A percentile compares a stretch with the other conserved stretches of the same genome.
These are phyloP conservation scores for Palaemon carinicauda DNA, from an alignment of 1,140 invertebrate genomes.

Conservation along the genomic window DNA sequence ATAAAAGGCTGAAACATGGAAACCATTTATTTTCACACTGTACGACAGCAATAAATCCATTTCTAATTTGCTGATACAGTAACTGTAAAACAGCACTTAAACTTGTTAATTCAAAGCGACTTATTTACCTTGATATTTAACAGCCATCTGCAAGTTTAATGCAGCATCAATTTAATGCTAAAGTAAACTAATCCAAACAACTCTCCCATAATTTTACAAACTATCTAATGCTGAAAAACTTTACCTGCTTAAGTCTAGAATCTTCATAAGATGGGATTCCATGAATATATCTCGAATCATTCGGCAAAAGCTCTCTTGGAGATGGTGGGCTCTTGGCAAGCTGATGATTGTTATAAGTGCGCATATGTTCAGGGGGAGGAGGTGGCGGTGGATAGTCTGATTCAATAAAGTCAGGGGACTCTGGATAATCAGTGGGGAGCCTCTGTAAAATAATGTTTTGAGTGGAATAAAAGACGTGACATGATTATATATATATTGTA, in stretches of 20 bases:
- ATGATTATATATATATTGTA: too few species aligned
- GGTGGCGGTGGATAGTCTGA: constrained; percentile 49
- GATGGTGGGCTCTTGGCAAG: background rate
- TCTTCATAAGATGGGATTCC: constrained; percentile 30
- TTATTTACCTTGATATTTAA: too few species aligned
- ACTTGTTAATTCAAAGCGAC: too few species aligned
- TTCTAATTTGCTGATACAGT: too few species aligned
- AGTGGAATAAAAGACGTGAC: too few species aligned
- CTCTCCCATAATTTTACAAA: background rate
- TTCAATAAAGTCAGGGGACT: constrained; percentile 38
- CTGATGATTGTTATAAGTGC: constrained; percentile 30
- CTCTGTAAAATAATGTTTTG: constrained; percentile 11
- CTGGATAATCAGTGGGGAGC: constrained; percentile 38
- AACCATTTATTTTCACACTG: background rate
- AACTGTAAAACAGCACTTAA: too few species aligned
- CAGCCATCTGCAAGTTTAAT: too few species aligned
- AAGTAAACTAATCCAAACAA: too few species aligned
- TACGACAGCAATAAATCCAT: background rate
- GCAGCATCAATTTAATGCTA: too few species aligned
- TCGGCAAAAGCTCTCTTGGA: background rate
- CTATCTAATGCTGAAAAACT: background rate
- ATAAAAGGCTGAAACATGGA: constrained; percentile 14
- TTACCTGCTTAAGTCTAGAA: constrained; percentile 24
- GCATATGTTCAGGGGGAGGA: constrained; percentile 49
- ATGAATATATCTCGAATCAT: constrained; percentile 18